These are phyloP conservation scores for Drosophila pectinifera DNA, from an alignment of 1,140 invertebrate genomes.

Conservation along the genomic window DNA sequence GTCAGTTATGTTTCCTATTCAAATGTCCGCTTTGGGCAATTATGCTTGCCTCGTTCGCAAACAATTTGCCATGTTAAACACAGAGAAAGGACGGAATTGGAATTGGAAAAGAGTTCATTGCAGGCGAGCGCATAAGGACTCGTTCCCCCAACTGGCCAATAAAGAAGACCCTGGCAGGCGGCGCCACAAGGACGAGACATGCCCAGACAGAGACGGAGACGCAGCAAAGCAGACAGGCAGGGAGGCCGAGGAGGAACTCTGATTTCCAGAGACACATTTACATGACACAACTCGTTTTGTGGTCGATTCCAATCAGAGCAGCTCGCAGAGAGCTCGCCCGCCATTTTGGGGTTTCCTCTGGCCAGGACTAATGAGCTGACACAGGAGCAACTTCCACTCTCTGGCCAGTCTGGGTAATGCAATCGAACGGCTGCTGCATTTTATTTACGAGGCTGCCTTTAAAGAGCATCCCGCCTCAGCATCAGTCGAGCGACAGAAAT, in stretches of 20 bases:
- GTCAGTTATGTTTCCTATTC: conserved; percentile 66
- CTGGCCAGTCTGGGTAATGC: conserved; percentile 19
- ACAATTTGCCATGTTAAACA: conserved; percentile 53
- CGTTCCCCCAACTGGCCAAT: conserved; percentile 13
- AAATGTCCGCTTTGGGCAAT: conserved; percentile 64
- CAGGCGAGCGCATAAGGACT: conserved; percentile 51
- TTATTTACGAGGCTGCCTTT: conserved; percentile 23
- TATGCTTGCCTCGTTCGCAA: conserved; percentile 52
- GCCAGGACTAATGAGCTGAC: conserved; percentile 42
- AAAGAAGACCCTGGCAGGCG: conserved; percentile 58
- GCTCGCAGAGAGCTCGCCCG: conserved; percentile 14
- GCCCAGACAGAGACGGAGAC: conserved; percentile 29
- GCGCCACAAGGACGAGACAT: conserved; percentile 75
- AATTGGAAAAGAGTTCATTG: conserved; percentile 52
- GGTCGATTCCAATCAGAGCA: conserved; percentile 53
- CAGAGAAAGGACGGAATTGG: conserved; percentile 40
- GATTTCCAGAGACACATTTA: conserved; percentile 41
- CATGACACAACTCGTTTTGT: conserved; percentile 48
- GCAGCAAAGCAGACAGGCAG: neutral
- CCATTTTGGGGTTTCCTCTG: conserved; percentile 25
- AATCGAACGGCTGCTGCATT: conserved; percentile 31
- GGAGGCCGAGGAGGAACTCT: conserved; percentile 15
- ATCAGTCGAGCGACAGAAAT: conserved; percentile 45
- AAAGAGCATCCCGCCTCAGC: conserved; percentile 42
- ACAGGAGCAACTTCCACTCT: conserved; percentile 22